Percentiles rank a stretch among this genome's conserved stretches.
Evolutionary conservation across 2,888 invertebrate species (phyloP).

Genomic region (Drepanosiphum platanoidis): DNA sequence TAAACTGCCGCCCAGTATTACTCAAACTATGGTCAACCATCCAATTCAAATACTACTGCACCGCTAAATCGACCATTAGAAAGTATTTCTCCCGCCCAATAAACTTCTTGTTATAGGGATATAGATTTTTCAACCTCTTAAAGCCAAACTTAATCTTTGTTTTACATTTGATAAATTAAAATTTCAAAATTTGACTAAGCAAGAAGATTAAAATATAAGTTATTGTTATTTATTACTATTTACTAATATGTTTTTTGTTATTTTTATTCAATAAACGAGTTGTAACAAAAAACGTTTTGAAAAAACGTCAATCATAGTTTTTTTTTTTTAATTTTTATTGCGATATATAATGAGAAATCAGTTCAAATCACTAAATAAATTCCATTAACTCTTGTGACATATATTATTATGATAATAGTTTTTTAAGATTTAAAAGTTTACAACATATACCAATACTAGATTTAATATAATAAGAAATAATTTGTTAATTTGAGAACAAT

Average conservation of each 20-base stretch:
- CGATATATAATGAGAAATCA: too few relatives aligned
- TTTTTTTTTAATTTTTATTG: too few relatives aligned
- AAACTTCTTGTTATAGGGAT: constrained; percentile 14
- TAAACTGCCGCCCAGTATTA: constrained; percentile 28
- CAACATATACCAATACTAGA: not conserved
- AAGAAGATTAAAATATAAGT: too few relatives aligned
- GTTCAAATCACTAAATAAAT: not conserved
- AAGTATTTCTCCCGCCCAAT: constrained; percentile 30
- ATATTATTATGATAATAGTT: not conserved
- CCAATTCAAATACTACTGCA: constrained; percentile 28
- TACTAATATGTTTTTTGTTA: too few relatives aligned
- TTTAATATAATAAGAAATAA: constrained; percentile 1
- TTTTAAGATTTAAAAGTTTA: not conserved
- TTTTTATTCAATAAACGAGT: too few relatives aligned
- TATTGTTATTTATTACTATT: too few relatives aligned
- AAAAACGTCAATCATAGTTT: too few relatives aligned
- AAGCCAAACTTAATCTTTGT: too few relatives aligned
- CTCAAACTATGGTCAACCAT: constrained; percentile 23
- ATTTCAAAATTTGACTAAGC: too few relatives aligned
- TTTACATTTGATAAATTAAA: too few relatives aligned
- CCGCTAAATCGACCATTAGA: constrained; percentile 22
- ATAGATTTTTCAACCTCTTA: too few relatives aligned
- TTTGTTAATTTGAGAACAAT: constrained; percentile 1
- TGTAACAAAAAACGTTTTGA: too few relatives aligned
- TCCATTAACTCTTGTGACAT: not conserved